phyloP scores from a whole-genome alignment of 2,113 vertebrate genomes.

The Gymnocephalus cernua region DNA sequence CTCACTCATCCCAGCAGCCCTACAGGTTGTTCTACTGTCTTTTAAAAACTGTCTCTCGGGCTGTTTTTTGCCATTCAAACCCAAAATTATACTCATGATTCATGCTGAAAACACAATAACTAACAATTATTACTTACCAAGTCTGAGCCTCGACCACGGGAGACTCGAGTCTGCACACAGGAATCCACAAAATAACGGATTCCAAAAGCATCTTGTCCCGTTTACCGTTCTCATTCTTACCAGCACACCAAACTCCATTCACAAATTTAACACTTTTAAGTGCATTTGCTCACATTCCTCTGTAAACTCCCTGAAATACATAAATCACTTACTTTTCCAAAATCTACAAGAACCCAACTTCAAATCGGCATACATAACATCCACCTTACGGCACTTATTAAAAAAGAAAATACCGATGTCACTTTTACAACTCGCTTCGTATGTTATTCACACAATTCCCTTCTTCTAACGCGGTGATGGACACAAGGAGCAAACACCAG shows the following conservation, averaged over 20 bases:
- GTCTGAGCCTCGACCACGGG: neutral
- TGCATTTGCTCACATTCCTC: rapidly evolving
- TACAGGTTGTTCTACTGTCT: conserved; percentile 15
- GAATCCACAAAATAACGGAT: neutral
- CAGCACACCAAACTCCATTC: conserved; percentile 5
- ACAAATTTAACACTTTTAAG: neutral
- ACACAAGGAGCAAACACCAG: neutral
- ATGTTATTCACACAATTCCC: neutral
- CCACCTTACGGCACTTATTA: neutral
- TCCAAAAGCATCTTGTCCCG: neutral
- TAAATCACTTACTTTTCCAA: rapidly evolving
- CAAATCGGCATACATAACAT: neutral
- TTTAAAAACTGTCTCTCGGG: neutral
- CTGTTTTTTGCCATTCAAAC: neutral
- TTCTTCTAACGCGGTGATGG: neutral
- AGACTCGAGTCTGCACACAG: neutral
- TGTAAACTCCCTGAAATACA: rapidly evolving
- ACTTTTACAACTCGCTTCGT: neutral
- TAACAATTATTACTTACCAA: neutral
- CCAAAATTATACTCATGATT: neutral
- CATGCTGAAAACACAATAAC: neutral
- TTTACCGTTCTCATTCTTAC: too few relatives aligned
- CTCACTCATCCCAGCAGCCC: conserved; percentile 3
- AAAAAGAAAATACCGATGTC: neutral
- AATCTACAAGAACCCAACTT: neutral